Percentiles rank a stretch among this genome's conserved stretches.
Conservation (phyloP, 2,888 invertebrate genomes). For the Glaucopsyche alexis region DNA sequence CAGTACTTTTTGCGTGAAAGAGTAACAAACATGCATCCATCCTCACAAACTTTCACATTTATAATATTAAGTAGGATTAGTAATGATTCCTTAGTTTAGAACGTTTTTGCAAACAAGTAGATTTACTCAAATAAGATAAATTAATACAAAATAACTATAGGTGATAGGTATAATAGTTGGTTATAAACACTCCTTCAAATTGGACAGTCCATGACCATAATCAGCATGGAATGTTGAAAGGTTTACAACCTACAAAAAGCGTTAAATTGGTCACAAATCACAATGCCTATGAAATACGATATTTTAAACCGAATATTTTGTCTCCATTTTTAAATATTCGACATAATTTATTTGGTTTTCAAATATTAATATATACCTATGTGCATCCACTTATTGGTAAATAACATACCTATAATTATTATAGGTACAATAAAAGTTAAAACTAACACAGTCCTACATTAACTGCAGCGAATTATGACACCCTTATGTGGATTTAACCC, state of each 20-base stretch:
- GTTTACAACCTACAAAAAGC: constrained; percentile 6
- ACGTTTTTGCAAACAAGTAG: not conserved
- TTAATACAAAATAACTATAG: not conserved
- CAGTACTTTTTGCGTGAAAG: no score
- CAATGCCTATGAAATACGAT: not conserved
- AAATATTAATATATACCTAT: not conserved
- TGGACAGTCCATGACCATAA: not conserved
- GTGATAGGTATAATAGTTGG: not conserved
- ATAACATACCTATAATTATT: not conserved
- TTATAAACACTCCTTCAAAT: not conserved
- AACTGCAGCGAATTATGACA: not conserved
- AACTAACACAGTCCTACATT: not conserved
- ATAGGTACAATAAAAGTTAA: no score
- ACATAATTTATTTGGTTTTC: not conserved
- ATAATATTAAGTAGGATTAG: no score
- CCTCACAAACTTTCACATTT: no score
- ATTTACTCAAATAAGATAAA: not conserved
- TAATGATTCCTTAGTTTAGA: no score
- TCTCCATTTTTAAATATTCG: not conserved
- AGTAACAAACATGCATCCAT: no score
- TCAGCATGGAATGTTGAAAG: not conserved
- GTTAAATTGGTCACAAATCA: not conserved
- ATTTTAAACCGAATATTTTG: not conserved
- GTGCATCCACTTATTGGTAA: no score
- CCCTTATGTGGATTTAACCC: no score